These are phyloP conservation scores for Apamea sordens DNA, from an alignment of 2,888 invertebrate species.

Conservation along the genomic window DNA sequence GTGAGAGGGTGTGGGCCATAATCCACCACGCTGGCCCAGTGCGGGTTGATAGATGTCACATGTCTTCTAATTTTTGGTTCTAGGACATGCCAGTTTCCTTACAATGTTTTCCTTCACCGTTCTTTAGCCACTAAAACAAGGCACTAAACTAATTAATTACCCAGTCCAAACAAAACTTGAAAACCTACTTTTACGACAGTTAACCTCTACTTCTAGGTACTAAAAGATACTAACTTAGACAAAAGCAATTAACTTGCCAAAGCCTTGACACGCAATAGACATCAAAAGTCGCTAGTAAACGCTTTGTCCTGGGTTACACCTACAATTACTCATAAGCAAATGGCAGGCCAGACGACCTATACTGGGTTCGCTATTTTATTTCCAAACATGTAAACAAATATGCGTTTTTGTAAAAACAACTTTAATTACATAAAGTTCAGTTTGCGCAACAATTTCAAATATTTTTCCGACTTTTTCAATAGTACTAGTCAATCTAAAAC, in stretches of 20 bases:
- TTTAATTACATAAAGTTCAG: too few relatives aligned
- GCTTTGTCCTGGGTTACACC: conserved; percentile 26
- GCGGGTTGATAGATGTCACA: not conserved
- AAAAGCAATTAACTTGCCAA: conserved; percentile 34
- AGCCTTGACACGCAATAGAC: conserved; percentile 58
- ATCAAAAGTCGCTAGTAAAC: conserved; percentile 30
- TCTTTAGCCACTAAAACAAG: conserved; percentile 6
- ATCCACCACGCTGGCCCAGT: not conserved
- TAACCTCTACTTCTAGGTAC: not conserved
- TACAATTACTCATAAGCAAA: conserved; percentile 58
- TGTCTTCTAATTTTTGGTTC: not conserved
- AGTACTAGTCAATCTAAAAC: too few relatives aligned
- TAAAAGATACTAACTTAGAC: conserved; percentile 27
- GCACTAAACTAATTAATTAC: conserved; percentile 15
- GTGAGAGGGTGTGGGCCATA: not conserved
- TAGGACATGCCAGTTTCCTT: not conserved
- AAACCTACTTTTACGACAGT: conserved; percentile 14
- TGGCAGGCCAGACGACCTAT: conserved; percentile 23
- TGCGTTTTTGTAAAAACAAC: too few relatives aligned
- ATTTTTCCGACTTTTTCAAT: too few relatives aligned
- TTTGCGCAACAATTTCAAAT: too few relatives aligned
- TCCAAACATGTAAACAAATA: too few relatives aligned
- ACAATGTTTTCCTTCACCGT: not conserved
- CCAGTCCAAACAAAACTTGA: conserved; percentile 7
- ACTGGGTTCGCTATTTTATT: too few relatives aligned